Evolutionary conservation across 2,113 vertebrate genomes (phyloP), one percentile per base, ranked within the genome.

Genomic region (Smithornis capensis): DNA sequence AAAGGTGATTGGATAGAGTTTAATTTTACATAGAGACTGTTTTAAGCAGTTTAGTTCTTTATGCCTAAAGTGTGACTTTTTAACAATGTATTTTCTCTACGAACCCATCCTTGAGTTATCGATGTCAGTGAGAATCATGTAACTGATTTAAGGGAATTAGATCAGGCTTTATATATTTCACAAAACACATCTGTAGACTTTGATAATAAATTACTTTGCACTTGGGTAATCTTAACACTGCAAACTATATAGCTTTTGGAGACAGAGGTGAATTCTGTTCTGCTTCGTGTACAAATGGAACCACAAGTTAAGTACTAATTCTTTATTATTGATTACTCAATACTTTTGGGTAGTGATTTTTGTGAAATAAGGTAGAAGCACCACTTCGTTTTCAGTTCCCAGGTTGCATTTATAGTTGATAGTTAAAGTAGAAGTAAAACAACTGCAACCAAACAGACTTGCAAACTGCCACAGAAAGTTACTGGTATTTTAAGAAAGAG

Each of bases 241-340:
- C 47, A 88, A 92, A 74, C 68, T 44, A 53, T 93, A 88, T 14
- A 64, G 83, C 33, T 93, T 80, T 88, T 42, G 55, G 64, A 86
- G 24, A 90, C 38, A 21, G 63, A 87, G 49, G 52, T 90, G 78
- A 86, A 56, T 90, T 95, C 47, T 73, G 57, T 87, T 94, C 78
- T 92, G 71, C 90, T 92, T 92, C 3, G 6, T 45, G 76, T 93
- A 70, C 47, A 94, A 91, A 88, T 71, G 52, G 68, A 90, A 88
- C 79, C 68, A 90, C 35, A 56, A 92, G 67, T 81, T 83, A 92
- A 94, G 38, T 68, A 68, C n/a, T 85, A 80, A 86, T 93, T 94
- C 85, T 90, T 94, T 88, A 90, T 90, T 93, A 94, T 90, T 92
- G 94, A 83, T 87, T 92, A 70, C 92, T 95, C 63, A 68, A 21